These are phyloP conservation scores for Akabosia matsudoensis DNA, from an alignment of 1,140 invertebrate species.

Conservation along the genomic window DNA sequence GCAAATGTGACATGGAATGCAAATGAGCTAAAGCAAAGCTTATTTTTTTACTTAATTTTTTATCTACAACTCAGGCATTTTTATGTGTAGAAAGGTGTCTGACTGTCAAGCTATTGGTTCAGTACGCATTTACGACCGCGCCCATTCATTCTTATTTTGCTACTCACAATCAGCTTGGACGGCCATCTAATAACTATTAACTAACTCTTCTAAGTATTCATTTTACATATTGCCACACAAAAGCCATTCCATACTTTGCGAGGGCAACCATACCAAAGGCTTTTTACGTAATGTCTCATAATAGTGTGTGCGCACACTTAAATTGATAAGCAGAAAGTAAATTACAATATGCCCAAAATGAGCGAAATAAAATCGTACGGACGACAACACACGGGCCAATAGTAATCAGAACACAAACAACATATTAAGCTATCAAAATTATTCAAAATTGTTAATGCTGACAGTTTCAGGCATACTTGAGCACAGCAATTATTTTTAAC, in stretches of 20 bases:
- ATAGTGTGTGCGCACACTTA: background rate
- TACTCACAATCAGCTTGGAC: too few relatives aligned
- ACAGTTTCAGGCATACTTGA: too few relatives aligned
- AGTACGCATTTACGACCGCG: slow-evolving; percentile 32
- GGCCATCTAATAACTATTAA: slow-evolving; percentile 8
- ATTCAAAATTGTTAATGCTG: too few relatives aligned
- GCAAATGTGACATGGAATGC: slow-evolving; percentile 45
- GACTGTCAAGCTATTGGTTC: slow-evolving; percentile 36
- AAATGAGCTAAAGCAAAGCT: slow-evolving; percentile 35
- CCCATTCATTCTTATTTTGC: slow-evolving; percentile 33
- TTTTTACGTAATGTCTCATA: background rate
- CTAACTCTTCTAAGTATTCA: background rate
- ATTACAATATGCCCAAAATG: background rate
- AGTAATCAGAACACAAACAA: background rate
- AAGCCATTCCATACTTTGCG: too few relatives aligned
- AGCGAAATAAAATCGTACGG: background rate
- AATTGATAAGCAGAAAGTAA: background rate
- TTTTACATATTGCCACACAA: background rate
- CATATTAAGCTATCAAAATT: too few relatives aligned
- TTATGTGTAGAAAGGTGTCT: slow-evolving; percentile 28
- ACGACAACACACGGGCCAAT: background rate
- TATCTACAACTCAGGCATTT: too few relatives aligned
- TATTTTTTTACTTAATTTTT: background rate
- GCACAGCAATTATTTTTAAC: too few relatives aligned
- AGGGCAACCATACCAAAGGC: too few relatives aligned